A percentile compares a stretch with the other conserved stretches of the same genome.
Conservation (phyloP, 2,888 invertebrate genomes). For the Pterostichus niger region DNA sequence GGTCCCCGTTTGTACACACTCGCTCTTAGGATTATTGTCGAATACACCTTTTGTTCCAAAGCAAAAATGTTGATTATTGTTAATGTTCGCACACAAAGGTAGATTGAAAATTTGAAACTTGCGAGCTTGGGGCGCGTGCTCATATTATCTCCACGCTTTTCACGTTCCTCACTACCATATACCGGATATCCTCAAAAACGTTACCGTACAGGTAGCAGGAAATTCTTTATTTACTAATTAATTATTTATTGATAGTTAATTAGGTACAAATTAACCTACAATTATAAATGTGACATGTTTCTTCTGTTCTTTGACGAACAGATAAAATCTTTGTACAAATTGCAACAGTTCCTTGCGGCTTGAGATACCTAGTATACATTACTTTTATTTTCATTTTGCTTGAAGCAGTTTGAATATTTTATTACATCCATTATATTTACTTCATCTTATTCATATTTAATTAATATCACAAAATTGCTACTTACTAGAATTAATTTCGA, state of each 20-base stretch:
- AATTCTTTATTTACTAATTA: conserved; percentile 26
- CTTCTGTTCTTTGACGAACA: not conserved
- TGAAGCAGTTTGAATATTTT: conserved; percentile 15
- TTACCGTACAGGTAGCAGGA: conserved; percentile 7
- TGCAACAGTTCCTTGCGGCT: not conserved
- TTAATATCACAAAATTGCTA: not conserved
- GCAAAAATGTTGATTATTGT: conserved; percentile 29
- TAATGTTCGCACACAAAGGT: conserved; percentile 3
- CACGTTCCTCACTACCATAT: not conserved
- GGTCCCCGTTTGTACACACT: conserved; percentile 15
- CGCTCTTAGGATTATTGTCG: conserved; percentile 36
- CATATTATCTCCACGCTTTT: not conserved
- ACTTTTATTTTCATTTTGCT: conserved; percentile 23
- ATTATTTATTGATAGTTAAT: conserved; percentile 47
- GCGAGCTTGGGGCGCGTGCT: not conserved
- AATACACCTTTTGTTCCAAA: conserved; percentile 8
- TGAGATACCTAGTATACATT: not conserved
- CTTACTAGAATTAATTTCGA: not conserved
- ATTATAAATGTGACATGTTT: not conserved
- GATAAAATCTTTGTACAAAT: not conserved
- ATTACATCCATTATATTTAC: conserved; percentile 1
- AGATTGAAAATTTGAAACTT: conserved; percentile 11
- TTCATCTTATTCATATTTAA: conserved; percentile 21
- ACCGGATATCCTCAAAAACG: conserved; percentile 17
- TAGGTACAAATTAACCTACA: conserved; percentile 37